phyloP scores from a whole-genome alignment of 2,797 vertebrate species.

The Bryconaethiops microstoma region DNA sequence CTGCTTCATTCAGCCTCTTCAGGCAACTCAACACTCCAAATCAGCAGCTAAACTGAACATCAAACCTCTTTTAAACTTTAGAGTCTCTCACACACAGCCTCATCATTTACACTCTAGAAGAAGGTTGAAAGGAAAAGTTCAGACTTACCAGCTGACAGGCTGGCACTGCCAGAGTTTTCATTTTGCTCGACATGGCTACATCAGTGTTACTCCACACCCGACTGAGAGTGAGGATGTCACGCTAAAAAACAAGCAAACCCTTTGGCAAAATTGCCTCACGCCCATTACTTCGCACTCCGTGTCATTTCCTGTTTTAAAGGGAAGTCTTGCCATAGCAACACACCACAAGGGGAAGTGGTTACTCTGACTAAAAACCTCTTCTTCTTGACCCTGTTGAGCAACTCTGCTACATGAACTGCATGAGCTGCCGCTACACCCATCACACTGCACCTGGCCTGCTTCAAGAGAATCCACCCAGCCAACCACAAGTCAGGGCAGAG shows the following conservation, averaged over 20 bases:
- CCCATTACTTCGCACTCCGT: constrained; percentile 48
- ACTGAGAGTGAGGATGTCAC: constrained; percentile 19
- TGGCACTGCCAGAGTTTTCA: constrained; percentile 50
- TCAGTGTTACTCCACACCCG: neutral
- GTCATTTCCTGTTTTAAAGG: constrained; percentile 64
- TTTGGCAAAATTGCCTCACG: constrained; percentile 22
- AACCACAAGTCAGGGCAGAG: constrained; percentile 29
- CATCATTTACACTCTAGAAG: neutral
- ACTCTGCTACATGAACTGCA: neutral
- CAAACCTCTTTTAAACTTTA: neutral
- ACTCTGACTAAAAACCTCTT: constrained; percentile 36
- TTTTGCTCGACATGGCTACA: constrained; percentile 56
- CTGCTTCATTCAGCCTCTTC: neutral
- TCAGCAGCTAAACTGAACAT: neutral
- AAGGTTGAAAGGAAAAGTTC: neutral
- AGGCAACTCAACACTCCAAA: neutral
- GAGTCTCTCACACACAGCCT: neutral
- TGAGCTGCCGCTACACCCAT: neutral
- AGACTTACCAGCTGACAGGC: constrained; percentile 57
- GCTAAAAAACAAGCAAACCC: constrained; percentile 38
- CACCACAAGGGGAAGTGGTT: constrained; percentile 64
- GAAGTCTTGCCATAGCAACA: constrained; percentile 64
- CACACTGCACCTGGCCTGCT: neutral
- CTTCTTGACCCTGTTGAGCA: constrained; percentile 35
- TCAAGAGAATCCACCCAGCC: constrained; percentile 4